Conservation (phyloP, 2,113 vertebrate species). For the Camarhynchus parvulus region DNA sequence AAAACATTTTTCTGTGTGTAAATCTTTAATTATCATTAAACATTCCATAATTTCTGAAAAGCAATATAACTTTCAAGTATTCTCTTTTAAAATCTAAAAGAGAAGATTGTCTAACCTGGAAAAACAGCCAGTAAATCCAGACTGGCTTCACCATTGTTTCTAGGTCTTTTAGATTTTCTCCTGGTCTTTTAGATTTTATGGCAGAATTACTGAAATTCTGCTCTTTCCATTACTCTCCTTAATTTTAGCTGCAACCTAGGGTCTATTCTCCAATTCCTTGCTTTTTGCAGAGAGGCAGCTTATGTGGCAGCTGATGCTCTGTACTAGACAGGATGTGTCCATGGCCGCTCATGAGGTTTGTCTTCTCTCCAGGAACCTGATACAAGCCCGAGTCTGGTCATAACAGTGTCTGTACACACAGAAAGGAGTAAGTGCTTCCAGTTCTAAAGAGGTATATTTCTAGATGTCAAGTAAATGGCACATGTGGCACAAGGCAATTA, state of each 20-base stretch:
- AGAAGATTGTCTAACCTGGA: background rate
- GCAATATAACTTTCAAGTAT: background rate
- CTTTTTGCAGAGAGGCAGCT: background rate
- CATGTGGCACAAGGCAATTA: background rate
- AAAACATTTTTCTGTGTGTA: background rate
- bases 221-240: background rate
- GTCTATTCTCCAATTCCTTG: background rate
- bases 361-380: background rate
- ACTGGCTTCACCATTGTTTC: background rate
- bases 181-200: background rate
- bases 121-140: background rate
- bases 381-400: background rate
- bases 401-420: background rate
- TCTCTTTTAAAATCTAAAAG: background rate
- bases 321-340: background rate
- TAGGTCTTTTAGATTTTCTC: background rate
- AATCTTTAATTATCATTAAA: background rate
- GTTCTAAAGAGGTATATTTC: background rate
- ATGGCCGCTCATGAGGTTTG: background rate
- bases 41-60: background rate
- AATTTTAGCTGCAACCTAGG: background rate
- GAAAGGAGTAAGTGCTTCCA: background rate
- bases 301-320: background rate
- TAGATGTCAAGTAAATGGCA: background rate
- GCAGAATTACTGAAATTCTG: background rate